phyloP scores from a whole-genome alignment of 2,888 invertebrate genomes.

The Terebella lapidaria region DNA sequence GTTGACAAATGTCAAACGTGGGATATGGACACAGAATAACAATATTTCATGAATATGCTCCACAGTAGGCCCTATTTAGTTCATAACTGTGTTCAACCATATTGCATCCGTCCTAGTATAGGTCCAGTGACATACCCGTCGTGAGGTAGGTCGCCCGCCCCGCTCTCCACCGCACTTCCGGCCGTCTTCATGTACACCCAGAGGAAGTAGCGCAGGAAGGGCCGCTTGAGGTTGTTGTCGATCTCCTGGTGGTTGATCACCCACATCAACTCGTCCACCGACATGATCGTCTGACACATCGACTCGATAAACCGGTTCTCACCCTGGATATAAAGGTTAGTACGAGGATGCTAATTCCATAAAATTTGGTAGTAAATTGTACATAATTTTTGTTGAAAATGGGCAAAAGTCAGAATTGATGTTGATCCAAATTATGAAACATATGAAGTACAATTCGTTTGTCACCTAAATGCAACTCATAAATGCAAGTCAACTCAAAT shows the following conservation, averaged over 20 bases:
- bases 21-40: too few species aligned
- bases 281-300: constrained; percentile 40
- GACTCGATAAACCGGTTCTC: constrained; percentile 43
- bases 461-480: too few species aligned
- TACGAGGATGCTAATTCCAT: background rate
- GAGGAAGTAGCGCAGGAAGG: constrained; percentile 36
- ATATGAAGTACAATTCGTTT: too few species aligned
- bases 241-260: constrained; percentile 33
- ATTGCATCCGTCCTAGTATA: background rate
- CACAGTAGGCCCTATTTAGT: too few species aligned
- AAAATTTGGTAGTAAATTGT: too few species aligned
- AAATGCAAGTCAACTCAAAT: too few species aligned
- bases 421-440: too few species aligned
- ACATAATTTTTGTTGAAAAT: too few species aligned
- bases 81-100: too few species aligned
- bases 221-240: constrained; percentile 33
- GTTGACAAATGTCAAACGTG: too few species aligned
- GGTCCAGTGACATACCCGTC: constrained; percentile 36
- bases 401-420: too few species aligned
- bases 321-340: constrained; percentile 26
- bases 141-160: constrained; percentile 51
- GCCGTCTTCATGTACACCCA: constrained; percentile 39
- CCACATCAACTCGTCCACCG: constrained; percentile 35
- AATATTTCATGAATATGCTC: too few species aligned
- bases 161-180: constrained; percentile 42